Evolutionary conservation across 2,888 invertebrate genomes (phyloP), one percentile per base, ranked within the genome.

Genomic region (Hymenopus coronatus): DNA sequence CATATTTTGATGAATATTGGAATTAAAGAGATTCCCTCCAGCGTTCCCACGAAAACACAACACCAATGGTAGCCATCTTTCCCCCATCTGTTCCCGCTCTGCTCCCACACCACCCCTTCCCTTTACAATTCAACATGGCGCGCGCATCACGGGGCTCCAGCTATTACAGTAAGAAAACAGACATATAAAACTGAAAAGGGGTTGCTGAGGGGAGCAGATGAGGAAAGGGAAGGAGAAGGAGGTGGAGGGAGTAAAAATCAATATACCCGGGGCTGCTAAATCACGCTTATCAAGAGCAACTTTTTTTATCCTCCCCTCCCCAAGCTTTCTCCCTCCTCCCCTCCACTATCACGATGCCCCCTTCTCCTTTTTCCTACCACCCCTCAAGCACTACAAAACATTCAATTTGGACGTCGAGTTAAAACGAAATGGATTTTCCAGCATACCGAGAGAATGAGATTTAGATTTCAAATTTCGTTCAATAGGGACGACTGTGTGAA

Each of bases 201-300:
- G 93, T 92, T 92, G 92, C 90, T 92, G 93, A 92, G 93, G 91
- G 91, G 93, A 92, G 93, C 93, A 93, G 93, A 89, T 88, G 90
- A 93, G 93, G 93, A 94, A 94, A 54, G 83, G 85, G 70, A 82
- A 85, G 82, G 82, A n/a, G 87, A 46, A 84, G 88, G 86, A 82
- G 89, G 89, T 84, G 89, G 87, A 88, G 90, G 89, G 90, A 90
- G 90, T 89, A 90, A 94, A 94, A 94, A 94, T 92, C 91, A 91
- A 92, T 92, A 92, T 96, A 95, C 95, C 94, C 95, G 95, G 95
- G 95, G 96, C 96, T 95, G 95, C 96, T 96, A 96, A 96, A 96
- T 96, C 96, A 96, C 96, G 94, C 94, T 94, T 94, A 94, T 94
- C 94, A 94, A 94, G 94, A 94, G 94, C 93, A 94, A 93, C 93